These are phyloP conservation scores for Neodiprion fabricii DNA, from an alignment of 1,140 invertebrate species.

Conservation along the genomic window DNA sequence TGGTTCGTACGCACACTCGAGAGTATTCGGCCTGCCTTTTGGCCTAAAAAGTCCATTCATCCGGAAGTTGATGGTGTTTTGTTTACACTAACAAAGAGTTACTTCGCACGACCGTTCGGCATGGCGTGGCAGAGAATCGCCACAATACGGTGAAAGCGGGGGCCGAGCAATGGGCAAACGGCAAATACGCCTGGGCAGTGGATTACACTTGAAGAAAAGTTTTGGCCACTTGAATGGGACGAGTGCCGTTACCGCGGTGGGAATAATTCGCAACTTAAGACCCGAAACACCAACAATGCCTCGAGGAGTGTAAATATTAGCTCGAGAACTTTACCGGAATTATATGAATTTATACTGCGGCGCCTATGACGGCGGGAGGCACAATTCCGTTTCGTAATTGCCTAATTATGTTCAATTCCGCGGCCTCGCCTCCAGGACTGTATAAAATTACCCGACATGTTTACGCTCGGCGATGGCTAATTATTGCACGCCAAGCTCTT, in stretches of 20 bases:
- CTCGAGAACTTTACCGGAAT: neutral
- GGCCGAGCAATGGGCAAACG: too few relatives aligned
- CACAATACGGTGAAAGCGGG: too few relatives aligned
- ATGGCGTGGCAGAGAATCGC: neutral
- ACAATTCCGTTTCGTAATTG: too few relatives aligned
- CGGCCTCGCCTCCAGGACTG: too few relatives aligned
- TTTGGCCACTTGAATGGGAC: neutral
- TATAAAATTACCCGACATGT: too few relatives aligned
- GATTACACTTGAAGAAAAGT: conserved; percentile 6
- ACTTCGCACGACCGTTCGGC: neutral
- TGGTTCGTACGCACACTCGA: neutral
- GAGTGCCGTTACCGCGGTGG: neutral
- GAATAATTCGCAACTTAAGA: conserved; percentile 2
- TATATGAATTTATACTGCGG: neutral
- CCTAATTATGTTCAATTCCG: too few relatives aligned
- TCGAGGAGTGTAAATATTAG: neutral
- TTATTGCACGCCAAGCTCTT: too few relatives aligned
- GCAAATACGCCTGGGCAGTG: neutral
- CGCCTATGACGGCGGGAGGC: neutral
- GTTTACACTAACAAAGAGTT: neutral
- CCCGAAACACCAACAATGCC: neutral
- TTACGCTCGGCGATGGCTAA: too few relatives aligned
- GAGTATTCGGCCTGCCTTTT: neutral
- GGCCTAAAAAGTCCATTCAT: neutral
- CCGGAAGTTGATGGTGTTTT: neutral